These are phyloP conservation scores for Tricholaema leucomelas DNA, from an alignment of 2,113 vertebrate species.

Conservation along the genomic window DNA sequence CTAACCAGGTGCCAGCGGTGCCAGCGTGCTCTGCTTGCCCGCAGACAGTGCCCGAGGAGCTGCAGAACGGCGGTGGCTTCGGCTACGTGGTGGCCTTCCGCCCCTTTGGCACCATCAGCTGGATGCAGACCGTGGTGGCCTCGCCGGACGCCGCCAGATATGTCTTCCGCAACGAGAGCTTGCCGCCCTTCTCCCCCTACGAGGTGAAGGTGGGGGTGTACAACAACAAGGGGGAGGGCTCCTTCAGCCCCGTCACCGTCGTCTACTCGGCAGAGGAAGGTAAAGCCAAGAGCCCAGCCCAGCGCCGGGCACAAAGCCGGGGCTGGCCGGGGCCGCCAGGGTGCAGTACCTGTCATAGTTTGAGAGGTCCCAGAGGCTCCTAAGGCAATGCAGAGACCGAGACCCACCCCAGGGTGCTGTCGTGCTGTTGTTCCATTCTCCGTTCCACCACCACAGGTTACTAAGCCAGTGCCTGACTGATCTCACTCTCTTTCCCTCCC, in stretches of 20 bases:
- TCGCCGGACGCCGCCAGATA: conserved; percentile 89
- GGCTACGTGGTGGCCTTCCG: conserved; percentile 97
- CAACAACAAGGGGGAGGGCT: conserved; percentile 96
- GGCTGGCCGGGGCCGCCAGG: background rate
- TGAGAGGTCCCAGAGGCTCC: no score
- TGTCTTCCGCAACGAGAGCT: conserved; percentile 93
- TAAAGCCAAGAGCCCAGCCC: conserved; percentile 32
- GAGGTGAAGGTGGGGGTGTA: conserved; percentile 96
- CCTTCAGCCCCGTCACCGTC: conserved; percentile 86
- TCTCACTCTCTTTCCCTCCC: no score
- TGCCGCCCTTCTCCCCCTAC: conserved; percentile 93
- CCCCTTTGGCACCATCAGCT: conserved; percentile 85
- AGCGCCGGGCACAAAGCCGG: rapidly evolving
- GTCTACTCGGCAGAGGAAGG: conserved; percentile 97
- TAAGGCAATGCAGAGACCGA: no score
- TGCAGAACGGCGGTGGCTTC: conserved; percentile 94
- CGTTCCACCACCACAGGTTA: no score
- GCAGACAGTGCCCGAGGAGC: conserved; percentile 94
- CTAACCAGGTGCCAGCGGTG: no score
- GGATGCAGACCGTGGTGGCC: conserved; percentile 97
- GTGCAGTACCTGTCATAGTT: no score
- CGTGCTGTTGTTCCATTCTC: no score
- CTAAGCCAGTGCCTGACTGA: no score
- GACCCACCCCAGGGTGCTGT: no score
- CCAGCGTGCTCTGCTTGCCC: background rate